Base-by-base conservation (phyloP, 1,140 invertebrate genomes). In the Tachypleus tridentatus region DNA sequence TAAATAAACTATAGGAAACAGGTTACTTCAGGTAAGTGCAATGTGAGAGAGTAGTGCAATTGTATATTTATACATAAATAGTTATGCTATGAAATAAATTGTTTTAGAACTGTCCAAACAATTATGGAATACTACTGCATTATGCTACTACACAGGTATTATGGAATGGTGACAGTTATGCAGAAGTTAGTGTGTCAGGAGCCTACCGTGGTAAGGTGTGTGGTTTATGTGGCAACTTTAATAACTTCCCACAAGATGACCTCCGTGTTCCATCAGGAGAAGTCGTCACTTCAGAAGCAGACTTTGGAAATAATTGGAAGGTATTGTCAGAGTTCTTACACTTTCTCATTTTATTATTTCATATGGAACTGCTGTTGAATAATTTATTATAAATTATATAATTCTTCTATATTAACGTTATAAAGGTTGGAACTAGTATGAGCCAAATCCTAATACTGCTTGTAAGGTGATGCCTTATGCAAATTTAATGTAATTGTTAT, bases 141-240 rank as follows among this genome's bases (percentile, higher is more conserved):
- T 29, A 29, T 88, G 0, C 79, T 93, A 5, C 29, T 29, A 29
- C 29, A 29, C 84, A 87, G 70, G 81, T 97, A 9, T 77, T 90
- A 4, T 97, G 93, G 93, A 91, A 95, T 74, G 92, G 92, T 2
- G 86, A 88, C 67, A 92, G 90, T 69, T 96, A 92, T 73, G 79
- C 95, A 51, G 92, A 97, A 78, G 85, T 97, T 1, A 86, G 86
- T 0, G 90, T 89, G 8, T 87, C 91, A 1, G 85, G 86, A 9
- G 78, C 78, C 1, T 93, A 86, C 75, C 87, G 90, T 73, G 82
- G 84, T 11, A 82, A 84, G 68, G 73, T 94, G 8, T 94, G 92
- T 72, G 93, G 93, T 47, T 77, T 97, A 1, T 97, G 93, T 74
- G 93, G 93, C 1, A 96, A 96, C 75, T 97, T 89, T 76, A 97